A percentile compares a stretch with the other conserved stretches of the same genome.
Evolutionary conservation across 2,797 vertebrate genomes (phyloP).

Genomic region (Pteropus rufus): DNA sequence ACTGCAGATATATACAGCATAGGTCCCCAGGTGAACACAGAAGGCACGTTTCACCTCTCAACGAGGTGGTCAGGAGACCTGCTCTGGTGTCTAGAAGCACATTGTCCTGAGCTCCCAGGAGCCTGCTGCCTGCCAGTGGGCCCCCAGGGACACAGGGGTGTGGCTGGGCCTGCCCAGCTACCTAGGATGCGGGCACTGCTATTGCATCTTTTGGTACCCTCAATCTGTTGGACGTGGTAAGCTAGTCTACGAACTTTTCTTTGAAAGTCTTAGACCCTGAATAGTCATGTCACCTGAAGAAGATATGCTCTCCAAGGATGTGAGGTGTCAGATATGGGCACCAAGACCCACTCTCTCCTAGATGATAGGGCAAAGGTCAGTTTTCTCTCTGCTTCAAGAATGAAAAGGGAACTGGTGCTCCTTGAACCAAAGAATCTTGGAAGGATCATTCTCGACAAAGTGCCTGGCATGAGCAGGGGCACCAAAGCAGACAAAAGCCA

Average conservation of each 20-base stretch:
- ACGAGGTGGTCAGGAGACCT: neutral
- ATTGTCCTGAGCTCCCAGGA: neutral
- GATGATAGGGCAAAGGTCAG: neutral
- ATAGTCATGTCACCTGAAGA: neutral
- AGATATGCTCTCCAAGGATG: neutral
- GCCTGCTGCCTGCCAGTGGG: neutral
- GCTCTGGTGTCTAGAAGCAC: neutral
- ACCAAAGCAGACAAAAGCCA: neutral
- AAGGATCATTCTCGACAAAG: neutral
- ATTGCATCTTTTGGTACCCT: neutral
- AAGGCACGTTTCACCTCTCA: neutral
- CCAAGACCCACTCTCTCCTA: neutral
- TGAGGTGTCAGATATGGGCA: neutral
- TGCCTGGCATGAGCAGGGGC: neutral
- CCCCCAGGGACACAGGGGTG: neutral
- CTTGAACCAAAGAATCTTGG: neutral
- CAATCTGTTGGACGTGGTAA: neutral
- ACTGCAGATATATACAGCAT: neutral
- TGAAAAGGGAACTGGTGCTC: neutral
- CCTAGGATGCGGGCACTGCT: neutral
- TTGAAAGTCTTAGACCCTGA: neutral
- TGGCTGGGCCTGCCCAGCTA: conserved; percentile 60
- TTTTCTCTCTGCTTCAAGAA: neutral
- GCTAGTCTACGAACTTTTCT: neutral
- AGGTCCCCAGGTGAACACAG: neutral